Evolutionary conservation across 1,140 invertebrate genomes (phyloP), one percentile per base, ranked within the genome.

Genomic region (Mycetomoellerius zeteki): DNA sequence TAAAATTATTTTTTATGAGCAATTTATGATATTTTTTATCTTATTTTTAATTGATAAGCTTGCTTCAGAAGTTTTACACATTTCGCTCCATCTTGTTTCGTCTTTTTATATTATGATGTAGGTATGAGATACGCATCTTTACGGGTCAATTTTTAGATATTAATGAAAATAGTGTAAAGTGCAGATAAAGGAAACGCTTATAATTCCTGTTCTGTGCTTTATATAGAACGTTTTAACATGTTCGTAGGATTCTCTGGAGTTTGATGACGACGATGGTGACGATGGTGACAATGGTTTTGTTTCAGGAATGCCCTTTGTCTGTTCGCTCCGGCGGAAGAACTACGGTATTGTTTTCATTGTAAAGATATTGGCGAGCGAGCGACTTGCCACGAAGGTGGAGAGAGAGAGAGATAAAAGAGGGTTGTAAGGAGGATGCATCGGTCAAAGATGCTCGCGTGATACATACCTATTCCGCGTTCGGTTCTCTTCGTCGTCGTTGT

Each of bases 341-440:
- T 86, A 89, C 77, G 85, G 90, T 88, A 91, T 92, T 92, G 91
- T 92, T 91, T 87, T 85, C 87, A 89, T 90, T 91, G 87, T 90
- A 78, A 56, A 75, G 86, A 87, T 82, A 90, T 86, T 72, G 85
- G 86, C 88, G 67, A 21, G 16, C 37, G 58, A 78, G 24, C 37
- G 27, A 50, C 50, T 52, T 78, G 24, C 50, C 64, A 69, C 21
- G 14, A 52, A 33, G 75, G n/a, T 52, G 56, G 65, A 69, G 27
- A 50, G 4, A 50, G 65, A 37, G 33, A 21, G 54, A 67, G 64
- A 72, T 58, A 58, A 65, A 58, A 60, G n/a, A 62, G 16, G 58
- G 47, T 30, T 19, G 80, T 62, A 50, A 50, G 21, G 54, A 30
- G 76, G 37, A 81, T 81, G 78, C 76, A 64, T 52, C 69, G 33